Base-by-base conservation (phyloP, 2,888 invertebrate species). In the Sialis fuliginosa region DNA sequence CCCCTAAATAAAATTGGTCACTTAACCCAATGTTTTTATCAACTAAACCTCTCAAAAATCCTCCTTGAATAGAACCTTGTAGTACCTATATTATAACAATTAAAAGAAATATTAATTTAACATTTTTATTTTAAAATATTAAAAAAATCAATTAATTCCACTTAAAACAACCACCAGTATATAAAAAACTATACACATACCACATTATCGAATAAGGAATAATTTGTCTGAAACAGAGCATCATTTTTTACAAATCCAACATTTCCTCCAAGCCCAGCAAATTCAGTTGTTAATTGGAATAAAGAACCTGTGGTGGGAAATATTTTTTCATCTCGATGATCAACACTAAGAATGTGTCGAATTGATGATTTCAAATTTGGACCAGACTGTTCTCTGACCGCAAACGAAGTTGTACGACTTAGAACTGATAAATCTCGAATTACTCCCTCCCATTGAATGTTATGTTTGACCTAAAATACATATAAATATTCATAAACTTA, bases 251-350 rank as follows among this genome's bases (percentile, higher is more conserved):
- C 60, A 62, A 90, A 91, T 10, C 86, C 83, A n/a, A 92, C 79
- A 60, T 92, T 86, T 2, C 97, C 97, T 7, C 95, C 93, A 6
- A 93, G 62, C 1, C 92, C 80, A 31, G 93, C 90, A 56, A 87
- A 71, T 66, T 97, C 96, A 55, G 85, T 79, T 5, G 75, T 75
- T 50, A 84, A 69, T 66, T 81, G 81, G 6, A 87, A 63, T 52
- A 81, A 67, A 6, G 75, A 62, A 5, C 93, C 93, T 39, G 68
- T 65, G 6, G 75, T 75, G 4, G 93, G 92, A 63, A 93, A 86
- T 48, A 91, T 77, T 4, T 68, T 63, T 55, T 79, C 81, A 63
- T 93, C 89, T 50, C 93, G 74, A 49, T 75, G 75, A 64, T 93
- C 93, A 48, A 81, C 74, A 0, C 79, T 69, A 51, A 87, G 70